Evolutionary conservation across 2,888 invertebrate species (phyloP), one percentile per base, ranked within the genome.

Genomic region (Drosophila pegasa): DNA sequence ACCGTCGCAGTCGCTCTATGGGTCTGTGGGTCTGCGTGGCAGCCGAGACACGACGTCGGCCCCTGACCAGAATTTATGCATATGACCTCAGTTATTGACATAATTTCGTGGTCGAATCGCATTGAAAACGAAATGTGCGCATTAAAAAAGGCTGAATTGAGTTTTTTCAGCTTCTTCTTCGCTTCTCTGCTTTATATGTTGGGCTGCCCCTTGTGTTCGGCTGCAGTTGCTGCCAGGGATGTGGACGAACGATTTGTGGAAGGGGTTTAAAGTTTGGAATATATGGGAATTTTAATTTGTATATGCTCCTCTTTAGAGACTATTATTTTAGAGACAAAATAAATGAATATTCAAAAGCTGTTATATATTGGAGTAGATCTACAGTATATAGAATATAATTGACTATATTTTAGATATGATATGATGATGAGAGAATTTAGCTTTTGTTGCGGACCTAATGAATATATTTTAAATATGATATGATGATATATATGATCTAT

Each of bases 71-170:
- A 88, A 88, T 87, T 85, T 88, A 88, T 85, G 89, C 86, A 87
- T 85, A 74, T 88, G 89, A 87, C 87, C 87, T 87, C 78, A 87
- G 84, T 79, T 88, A 85, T 85, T 85, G 89, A 82, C 85, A 88
- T 89, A 85, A 87, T 85, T 85, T 85, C 75, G 71, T 88, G 87
- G 86, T 69, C 65, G 71, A 45, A 37, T 52, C 73, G 62, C 69
- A 65, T 83, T 84, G 80, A 75, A 88, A 82, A 73, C 88, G 86
- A 82, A 87, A 87, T 68, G 87, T 47, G 67, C 77, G 56, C 72
- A 75, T 75, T 63, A 63, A 58, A 33, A 52, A 60, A 51, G 72
- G 43, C 54, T 55, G 55, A 8, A 27, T 51, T 48, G 29, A 45
- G n/a, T 25, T 31, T 48, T 29, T 10, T n/a, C 18, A 20, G 27